Conservation (phyloP, 1,140 invertebrate species). For the Apis cerana region DNA sequence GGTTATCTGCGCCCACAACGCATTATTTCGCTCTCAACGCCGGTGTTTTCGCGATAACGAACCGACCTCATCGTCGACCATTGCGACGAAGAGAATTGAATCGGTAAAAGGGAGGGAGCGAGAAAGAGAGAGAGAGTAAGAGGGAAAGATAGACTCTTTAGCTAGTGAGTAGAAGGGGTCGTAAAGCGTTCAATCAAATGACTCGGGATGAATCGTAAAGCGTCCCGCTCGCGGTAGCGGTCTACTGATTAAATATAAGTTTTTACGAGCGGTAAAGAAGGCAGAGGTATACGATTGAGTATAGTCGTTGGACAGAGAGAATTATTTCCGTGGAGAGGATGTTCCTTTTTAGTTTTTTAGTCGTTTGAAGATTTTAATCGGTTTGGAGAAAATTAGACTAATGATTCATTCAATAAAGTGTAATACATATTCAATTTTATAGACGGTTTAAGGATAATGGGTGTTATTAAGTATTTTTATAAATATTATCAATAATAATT, state of each 20-base stretch:
- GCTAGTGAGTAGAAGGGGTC: neutral
- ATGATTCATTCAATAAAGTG: no score
- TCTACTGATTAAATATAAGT: slow-evolving; percentile 27
- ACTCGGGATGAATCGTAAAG: slow-evolving; percentile 32
- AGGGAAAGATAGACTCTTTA: neutral
- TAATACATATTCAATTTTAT: no score
- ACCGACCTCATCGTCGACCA: slow-evolving; percentile 6
- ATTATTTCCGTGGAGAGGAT: neutral
- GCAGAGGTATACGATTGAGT: neutral
- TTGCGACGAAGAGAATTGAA: slow-evolving; percentile 1
- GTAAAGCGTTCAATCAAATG: slow-evolving; percentile 50
- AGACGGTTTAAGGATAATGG: no score
- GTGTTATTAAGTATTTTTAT: no score
- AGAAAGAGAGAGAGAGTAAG: neutral
- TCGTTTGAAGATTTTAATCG: no score
- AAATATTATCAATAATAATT: no score
- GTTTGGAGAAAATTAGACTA: no score
- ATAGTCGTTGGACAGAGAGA: neutral
- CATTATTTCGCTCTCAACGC: slow-evolving; percentile 50
- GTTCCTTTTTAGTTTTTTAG: no score
- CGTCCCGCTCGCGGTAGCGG: slow-evolving; percentile 29
- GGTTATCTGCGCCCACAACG: slow-evolving; percentile 48
- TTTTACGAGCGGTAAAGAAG: slow-evolving; percentile 15
- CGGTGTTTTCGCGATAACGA: slow-evolving; percentile 50
- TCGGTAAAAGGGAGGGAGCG: rapidly evolving